A percentile compares a stretch with the other conserved stretches of the same genome.
These are phyloP conservation scores for Protobothrops flavoviridis DNA, from an alignment of 2,113 vertebrate species.

Conservation along the genomic window DNA sequence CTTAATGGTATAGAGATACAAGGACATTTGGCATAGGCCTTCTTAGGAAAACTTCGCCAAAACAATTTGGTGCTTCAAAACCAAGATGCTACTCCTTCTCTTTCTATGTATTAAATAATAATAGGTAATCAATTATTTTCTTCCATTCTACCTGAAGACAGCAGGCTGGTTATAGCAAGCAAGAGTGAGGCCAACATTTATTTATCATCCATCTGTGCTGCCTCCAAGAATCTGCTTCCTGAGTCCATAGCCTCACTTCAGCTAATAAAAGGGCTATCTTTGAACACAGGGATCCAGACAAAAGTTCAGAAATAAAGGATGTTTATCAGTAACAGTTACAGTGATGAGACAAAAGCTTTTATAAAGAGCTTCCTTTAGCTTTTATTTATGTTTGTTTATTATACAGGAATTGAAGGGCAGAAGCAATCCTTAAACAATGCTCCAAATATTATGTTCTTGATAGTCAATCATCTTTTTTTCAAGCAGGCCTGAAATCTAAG, in stretches of 20 bases:
- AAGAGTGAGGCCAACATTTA: background rate
- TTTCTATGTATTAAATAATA: background rate
- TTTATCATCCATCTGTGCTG: background rate
- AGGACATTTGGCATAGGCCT: background rate
- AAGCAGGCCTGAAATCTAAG: background rate
- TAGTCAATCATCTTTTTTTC: no score
- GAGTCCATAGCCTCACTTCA: background rate
- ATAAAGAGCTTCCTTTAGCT: background rate
- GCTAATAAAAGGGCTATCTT: background rate
- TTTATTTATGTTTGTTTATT: background rate
- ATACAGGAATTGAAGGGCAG: background rate
- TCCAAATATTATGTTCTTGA: background rate
- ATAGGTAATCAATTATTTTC: background rate
- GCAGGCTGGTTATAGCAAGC: background rate
- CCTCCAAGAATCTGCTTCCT: background rate
- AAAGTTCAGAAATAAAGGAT: background rate
- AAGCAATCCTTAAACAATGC: background rate
- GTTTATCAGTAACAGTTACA: background rate
- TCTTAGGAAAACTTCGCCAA: background rate
- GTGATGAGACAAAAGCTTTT: background rate
- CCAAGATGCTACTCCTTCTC: background rate
- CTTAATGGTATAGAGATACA: background rate
- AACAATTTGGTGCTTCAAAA: background rate
- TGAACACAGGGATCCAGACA: background rate
- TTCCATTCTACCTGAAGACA: background rate